phyloP scores from a whole-genome alignment of 1,140 invertebrate species.

The Macrobrachium nipponense region DNA sequence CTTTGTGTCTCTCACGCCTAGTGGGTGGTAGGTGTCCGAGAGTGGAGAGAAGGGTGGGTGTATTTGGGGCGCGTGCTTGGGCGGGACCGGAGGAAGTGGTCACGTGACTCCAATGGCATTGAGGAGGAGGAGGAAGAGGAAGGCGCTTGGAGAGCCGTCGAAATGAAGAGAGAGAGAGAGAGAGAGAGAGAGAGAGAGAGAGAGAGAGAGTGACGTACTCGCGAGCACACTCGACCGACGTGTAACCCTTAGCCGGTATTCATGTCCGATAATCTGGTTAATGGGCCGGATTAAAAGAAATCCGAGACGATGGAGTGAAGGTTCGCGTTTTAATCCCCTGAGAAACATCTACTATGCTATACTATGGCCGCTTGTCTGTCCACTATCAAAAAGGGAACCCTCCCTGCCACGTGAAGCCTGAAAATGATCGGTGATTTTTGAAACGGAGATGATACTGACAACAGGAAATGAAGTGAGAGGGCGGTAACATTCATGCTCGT shows the following conservation, averaged over 20 bases:
- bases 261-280: constrained; percentile 46
- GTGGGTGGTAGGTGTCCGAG: no score
- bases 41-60: no score
- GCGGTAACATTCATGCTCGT: no score
- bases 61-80: no score
- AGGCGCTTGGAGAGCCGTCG: not conserved
- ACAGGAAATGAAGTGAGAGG: no score
- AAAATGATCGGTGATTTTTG: no score
- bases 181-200: constrained; percentile 29
- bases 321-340: not conserved
- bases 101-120: not conserved
- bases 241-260: not conserved
- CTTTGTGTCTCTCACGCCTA: no score
- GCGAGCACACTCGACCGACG: not conserved
- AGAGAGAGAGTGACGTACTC: constrained; percentile 14
- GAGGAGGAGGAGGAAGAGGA: constrained; percentile 9
- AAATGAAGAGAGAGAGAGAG: constrained; percentile 10
- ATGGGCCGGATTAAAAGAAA: constrained; percentile 38
- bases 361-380: no score
- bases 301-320: not conserved
- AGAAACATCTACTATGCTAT: no score
- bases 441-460: no score
- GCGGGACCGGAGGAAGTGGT: not conserved
- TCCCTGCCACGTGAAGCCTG: no score
- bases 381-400: no score